Base-by-base conservation (phyloP, 2,888 invertebrate species). In the Heliconius charithonia region DNA sequence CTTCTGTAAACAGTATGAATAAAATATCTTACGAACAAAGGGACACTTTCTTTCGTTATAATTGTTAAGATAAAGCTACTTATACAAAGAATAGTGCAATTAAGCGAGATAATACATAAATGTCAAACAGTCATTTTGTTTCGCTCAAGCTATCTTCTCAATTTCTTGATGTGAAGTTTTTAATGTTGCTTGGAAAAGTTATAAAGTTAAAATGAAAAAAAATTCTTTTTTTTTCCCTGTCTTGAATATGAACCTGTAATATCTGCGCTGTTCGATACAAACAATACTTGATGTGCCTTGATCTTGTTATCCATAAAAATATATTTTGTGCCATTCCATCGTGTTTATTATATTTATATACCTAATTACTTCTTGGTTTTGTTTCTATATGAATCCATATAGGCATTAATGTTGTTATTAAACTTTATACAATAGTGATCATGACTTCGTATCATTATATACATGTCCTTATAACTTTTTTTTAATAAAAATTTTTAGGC, bases 1-100 rank as follows among this genome's bases (percentile, higher is more conserved):
- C 79, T 74, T 74, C 80, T 71, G 73, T 79, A 79, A 79, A 80
- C 79, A 59, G 79, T 74, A 78, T 76, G 78, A 78, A 76, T 75
- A 78, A 80, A 71, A 76, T 77, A 80, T 80, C 73, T 70, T 59
- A 76, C 62, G 65, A 78, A 80, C 78, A 79, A 80, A 79, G 76
- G 70, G 69, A n/a, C 73, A 69, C 70, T 72, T 75, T 76, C 66
- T 12, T 66, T 75, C 75, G 65, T 65, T 65, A 51, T 66, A 75
- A 77, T 77, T 77, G 56, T 41, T 77, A 73, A 77, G 72, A 73
- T 77, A 73, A 66, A 73, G 67, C 72, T 77, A 71, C 62, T 73
- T 73, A 37, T 29, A 67, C 73, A 77, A 77, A 77, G 73, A 77
- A 76, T 63, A 66, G 41, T 77, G 73, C 77, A 73, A 77, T 73